Conservation (phyloP, 30 jellyfish, hydroid and myxozoan genomes). For the Cassiopea andromeda region DNA sequence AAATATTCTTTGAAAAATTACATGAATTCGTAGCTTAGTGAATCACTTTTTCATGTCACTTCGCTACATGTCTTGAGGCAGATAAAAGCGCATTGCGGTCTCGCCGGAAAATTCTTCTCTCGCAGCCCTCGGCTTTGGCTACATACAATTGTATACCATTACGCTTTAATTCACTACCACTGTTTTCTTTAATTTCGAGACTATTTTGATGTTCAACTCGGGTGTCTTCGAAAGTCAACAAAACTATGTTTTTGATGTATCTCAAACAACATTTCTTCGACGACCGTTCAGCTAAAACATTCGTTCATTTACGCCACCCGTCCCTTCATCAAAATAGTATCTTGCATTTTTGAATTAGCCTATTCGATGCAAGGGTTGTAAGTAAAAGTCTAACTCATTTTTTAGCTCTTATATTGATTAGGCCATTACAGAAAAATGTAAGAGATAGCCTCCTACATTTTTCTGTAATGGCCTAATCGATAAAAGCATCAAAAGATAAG, state of each 20-base stretch:
- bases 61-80: too few relatives aligned
- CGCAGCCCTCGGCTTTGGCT: neutral
- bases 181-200: neutral
- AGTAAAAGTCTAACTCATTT: neutral
- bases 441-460: neutral
- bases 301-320: neutral
- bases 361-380: constrained; percentile 3
- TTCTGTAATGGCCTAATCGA: constrained; percentile 2
- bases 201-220: neutral
- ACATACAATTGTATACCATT: neutral
- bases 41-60: too few relatives aligned
- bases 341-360: neutral
- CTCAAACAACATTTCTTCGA: neutral
- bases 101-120: neutral
- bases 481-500: neutral
- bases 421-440: neutral
- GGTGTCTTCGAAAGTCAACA: neutral
- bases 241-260: neutral
- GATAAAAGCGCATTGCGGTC: too few relatives aligned
- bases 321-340: neutral
- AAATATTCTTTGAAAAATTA: too few relatives aligned
- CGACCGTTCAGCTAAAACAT: neutral
- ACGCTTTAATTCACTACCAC: too few relatives aligned
- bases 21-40: too few relatives aligned
- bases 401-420: neutral